Evolutionary conservation across 2,888 invertebrate species (phyloP).

Genomic region (Polyploca ridens): DNA sequence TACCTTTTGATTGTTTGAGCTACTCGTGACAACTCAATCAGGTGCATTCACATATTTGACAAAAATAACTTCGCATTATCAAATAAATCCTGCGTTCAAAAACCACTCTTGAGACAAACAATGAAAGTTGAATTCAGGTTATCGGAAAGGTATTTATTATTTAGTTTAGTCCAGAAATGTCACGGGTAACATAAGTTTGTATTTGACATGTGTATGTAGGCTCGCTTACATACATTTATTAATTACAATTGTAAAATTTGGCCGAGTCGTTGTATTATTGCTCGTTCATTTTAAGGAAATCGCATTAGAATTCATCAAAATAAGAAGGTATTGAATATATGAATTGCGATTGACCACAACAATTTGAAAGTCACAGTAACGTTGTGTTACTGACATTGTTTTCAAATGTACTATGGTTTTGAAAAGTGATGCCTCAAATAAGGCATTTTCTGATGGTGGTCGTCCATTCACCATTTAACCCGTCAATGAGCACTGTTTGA

Average conservation of each 20-base stretch:
- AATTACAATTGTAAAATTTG: background rate
- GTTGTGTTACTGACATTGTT: background rate
- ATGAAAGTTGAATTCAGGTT: background rate
- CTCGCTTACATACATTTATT: background rate
- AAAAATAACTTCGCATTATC: background rate
- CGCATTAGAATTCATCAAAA: too few relatives aligned
- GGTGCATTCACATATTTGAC: constrained; percentile 3
- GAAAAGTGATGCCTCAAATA: background rate
- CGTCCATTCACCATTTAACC: constrained; percentile 26
- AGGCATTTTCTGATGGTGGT: constrained; percentile 17
- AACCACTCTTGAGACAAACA: background rate
- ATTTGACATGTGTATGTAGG: background rate
- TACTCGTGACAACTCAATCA: constrained; percentile 14
- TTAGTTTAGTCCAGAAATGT: background rate
- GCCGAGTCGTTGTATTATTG: background rate
- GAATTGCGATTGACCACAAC: too few relatives aligned
- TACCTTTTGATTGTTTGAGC: constrained; percentile 13
- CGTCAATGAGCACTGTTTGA: constrained; percentile 46
- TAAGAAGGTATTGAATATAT: too few relatives aligned
- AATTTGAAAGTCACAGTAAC: background rate
- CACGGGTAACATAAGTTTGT: background rate
- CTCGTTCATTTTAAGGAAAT: too few relatives aligned
- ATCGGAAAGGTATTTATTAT: background rate
- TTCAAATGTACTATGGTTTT: background rate
- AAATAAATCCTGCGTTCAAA: background rate